Evolutionary conservation across 2,797 vertebrate genomes (phyloP).

Genomic region (Spinus olivaceus): DNA sequence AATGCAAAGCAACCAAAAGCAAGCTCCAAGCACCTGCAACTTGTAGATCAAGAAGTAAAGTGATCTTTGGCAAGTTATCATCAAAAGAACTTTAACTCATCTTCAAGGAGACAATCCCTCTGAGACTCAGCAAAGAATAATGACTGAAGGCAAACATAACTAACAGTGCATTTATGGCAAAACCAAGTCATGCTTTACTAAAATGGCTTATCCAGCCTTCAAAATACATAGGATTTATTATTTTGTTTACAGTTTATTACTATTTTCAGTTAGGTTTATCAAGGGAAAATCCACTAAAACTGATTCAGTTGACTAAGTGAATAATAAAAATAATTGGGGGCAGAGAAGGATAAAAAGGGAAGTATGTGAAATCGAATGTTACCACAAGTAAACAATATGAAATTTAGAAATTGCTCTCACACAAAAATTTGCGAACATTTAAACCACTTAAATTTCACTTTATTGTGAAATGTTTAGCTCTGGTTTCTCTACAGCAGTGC

Average conservation of each 20-base stretch:
- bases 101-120: background rate
- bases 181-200: background rate
- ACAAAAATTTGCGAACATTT: background rate
- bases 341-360: background rate
- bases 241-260: background rate
- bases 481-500: background rate
- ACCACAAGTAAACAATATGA: background rate
- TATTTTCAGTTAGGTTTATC: background rate
- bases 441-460: background rate
- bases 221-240: background rate
- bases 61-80: background rate
- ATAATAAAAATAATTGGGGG: background rate
- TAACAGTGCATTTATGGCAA: constrained; percentile 2
- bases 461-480: background rate
- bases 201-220: background rate
- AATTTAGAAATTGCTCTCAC: background rate
- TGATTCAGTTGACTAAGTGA: background rate
- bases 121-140: background rate
- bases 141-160: background rate
- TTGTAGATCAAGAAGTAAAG: background rate
- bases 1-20: background rate
- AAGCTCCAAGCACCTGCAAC: background rate
- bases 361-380: background rate
- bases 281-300: background rate
- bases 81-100: constrained; percentile 2